phyloP scores from a whole-genome alignment of 2,797 vertebrate species.

The Sebastes trivittatus region DNA sequence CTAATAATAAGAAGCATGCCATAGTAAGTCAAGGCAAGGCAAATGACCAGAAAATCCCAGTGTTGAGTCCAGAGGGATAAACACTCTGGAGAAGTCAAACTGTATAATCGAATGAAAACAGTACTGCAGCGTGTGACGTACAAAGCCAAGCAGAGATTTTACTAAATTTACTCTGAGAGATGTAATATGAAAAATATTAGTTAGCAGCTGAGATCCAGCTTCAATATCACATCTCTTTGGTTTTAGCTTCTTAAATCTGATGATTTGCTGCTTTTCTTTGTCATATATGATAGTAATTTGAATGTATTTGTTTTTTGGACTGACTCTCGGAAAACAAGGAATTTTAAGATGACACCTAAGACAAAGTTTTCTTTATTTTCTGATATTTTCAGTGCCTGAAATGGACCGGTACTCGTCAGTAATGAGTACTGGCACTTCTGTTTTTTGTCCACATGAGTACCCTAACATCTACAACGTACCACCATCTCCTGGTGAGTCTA shows the following conservation, averaged over 20 bases:
- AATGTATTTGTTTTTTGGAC: background rate
- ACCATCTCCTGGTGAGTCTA: too few relatives aligned
- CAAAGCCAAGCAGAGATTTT: slow-evolving; percentile 16
- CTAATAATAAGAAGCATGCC: slow-evolving; percentile 63
- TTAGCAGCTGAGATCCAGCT: background rate
- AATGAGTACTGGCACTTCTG: too few relatives aligned
- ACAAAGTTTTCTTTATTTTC: background rate
- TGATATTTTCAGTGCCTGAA: background rate
- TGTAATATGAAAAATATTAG: slow-evolving; percentile 11
- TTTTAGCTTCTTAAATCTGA: background rate
- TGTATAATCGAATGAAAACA: slow-evolving; percentile 25
- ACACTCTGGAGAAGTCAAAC: slow-evolving; percentile 35
- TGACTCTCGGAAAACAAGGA: background rate
- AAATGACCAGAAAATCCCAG: slow-evolving; percentile 54
- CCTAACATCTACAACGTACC: too few relatives aligned
- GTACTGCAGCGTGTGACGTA: slow-evolving; percentile 5
- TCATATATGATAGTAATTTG: background rate
- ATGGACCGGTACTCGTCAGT: too few relatives aligned
- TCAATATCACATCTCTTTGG: background rate
- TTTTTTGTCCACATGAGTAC: too few relatives aligned
- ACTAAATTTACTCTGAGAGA: background rate
- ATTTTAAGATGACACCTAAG: background rate
- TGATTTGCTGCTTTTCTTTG: too few relatives aligned
- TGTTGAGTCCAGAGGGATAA: slow-evolving; percentile 37
- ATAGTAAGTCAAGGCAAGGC: slow-evolving; percentile 55